Conservation (phyloP, 1,140 invertebrate genomes). For the Drosophila ogumai region DNA sequence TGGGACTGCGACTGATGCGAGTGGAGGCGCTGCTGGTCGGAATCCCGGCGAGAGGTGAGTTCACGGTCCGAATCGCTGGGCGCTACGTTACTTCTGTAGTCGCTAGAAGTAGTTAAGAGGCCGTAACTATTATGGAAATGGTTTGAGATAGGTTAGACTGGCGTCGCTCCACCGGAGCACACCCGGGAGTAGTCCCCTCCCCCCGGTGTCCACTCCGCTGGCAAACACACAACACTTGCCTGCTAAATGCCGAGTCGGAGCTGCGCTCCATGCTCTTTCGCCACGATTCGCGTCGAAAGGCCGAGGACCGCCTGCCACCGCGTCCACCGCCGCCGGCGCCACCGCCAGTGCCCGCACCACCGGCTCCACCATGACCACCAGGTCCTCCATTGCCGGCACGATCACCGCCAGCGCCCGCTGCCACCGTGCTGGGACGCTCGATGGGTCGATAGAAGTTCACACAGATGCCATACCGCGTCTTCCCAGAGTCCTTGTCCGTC, state of each 20-base stretch:
- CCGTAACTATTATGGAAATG: constrained; percentile 85
- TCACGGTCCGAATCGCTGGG: constrained; percentile 95
- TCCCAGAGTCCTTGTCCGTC: constrained; percentile 99
- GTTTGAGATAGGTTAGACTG: constrained; percentile 63
- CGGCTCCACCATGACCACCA: constrained; percentile 49
- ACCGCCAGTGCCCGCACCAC: constrained; percentile 28
- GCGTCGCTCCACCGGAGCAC: constrained; percentile 5
- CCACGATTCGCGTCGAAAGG: constrained; percentile 93
- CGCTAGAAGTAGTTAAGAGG: constrained; percentile 89
- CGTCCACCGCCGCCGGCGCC: constrained; percentile 25
- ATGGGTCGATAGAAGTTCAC: constrained; percentile 99
- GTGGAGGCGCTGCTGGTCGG: constrained; percentile 81
- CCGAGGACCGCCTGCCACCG: constrained; percentile 86
- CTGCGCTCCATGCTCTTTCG: constrained; percentile 95
- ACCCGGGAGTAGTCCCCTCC: neutral
- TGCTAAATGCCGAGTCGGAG: constrained; percentile 96
- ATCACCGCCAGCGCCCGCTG: constrained; percentile 36
- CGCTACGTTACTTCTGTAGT: constrained; percentile 95
- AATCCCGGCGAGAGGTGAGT: constrained; percentile 89
- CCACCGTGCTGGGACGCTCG: constrained; percentile 86
- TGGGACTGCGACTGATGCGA: constrained; percentile 46
- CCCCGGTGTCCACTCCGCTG: constrained; percentile 6
- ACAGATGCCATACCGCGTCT: constrained; percentile 97
- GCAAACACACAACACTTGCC: constrained; percentile 87
- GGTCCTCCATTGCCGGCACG: constrained; percentile 59